These are phyloP conservation scores for Hyposoter didymator DNA, from an alignment of 2,888 invertebrate species.

Conservation along the genomic window DNA sequence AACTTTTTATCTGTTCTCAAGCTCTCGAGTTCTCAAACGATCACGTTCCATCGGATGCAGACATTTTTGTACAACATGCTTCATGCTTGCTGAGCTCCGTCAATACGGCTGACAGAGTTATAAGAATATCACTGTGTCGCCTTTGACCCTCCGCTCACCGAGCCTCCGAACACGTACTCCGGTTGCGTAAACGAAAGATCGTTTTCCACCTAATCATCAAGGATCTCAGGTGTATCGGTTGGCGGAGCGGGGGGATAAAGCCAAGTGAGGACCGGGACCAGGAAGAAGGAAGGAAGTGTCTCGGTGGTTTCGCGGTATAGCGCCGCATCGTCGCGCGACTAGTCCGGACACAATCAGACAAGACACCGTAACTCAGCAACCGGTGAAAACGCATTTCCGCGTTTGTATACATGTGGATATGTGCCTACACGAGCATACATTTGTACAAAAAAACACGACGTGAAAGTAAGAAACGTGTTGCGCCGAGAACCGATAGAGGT, in stretches of 20 bases:
- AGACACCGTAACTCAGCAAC: slow-evolving; percentile 43
- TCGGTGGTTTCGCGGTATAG: slow-evolving; percentile 46
- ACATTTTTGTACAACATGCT: slow-evolving; percentile 76
- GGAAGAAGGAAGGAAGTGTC: slow-evolving; percentile 66
- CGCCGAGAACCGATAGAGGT: slow-evolving; percentile 36
- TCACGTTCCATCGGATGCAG: slow-evolving; percentile 56
- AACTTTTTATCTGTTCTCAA: neutral
- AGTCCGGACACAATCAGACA: slow-evolving; percentile 55
- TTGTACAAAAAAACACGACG: slow-evolving; percentile 24
- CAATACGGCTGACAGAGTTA: slow-evolving; percentile 74
- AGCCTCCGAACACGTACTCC: neutral
- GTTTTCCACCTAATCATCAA: slow-evolving; percentile 16
- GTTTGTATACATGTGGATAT: slow-evolving; percentile 2
- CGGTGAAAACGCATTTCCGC: slow-evolving; percentile 55
- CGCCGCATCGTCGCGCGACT: slow-evolving; percentile 24
- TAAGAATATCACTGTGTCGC: slow-evolving; percentile 51
- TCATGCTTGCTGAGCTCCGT: slow-evolving; percentile 78
- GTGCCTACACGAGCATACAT: neutral
- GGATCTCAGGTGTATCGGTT: slow-evolving; percentile 52
- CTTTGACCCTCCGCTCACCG: neutral
- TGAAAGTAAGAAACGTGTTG: slow-evolving; percentile 56
- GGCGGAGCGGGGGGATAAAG: neutral
- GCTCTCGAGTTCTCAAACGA: slow-evolving; percentile 19
- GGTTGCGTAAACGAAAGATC: slow-evolving; percentile 32
- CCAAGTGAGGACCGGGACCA: slow-evolving; percentile 41